These are phyloP conservation scores for Glossophaga mutica DNA, from an alignment of 2,797 vertebrate genomes.

Conservation along the genomic window DNA sequence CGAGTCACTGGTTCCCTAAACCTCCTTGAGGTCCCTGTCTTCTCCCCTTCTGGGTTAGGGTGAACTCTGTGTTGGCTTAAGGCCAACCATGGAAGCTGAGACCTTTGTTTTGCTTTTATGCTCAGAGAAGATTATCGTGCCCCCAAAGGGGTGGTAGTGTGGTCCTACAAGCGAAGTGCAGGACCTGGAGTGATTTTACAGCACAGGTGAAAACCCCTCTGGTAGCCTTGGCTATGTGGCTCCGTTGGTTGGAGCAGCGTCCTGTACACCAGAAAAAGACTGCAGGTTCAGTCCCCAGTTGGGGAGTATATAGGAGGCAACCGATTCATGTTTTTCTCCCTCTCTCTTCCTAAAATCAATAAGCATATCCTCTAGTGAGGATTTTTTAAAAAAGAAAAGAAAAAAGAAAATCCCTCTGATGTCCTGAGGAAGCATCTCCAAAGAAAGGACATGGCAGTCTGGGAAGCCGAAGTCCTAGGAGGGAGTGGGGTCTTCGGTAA, in stretches of 20 bases:
- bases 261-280: not conserved
- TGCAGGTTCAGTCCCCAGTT: not conserved
- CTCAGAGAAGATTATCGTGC: not conserved
- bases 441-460: not conserved
- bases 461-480: not conserved
- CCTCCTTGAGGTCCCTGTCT: not conserved
- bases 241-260: not conserved
- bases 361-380: not conserved
- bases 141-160: not conserved
- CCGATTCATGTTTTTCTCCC: not conserved
- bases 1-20: not conserved
- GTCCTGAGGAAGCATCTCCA: not conserved
- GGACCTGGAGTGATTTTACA: not conserved
- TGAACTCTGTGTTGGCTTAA: rapidly evolving
- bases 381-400: not conserved
- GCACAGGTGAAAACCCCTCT: not conserved
- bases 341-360: not conserved
- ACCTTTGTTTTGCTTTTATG: not conserved
- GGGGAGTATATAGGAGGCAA: not conserved
- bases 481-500: not conserved
- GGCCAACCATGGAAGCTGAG: not conserved
- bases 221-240: not conserved
- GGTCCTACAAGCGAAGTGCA: not conserved
- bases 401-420: not conserved
- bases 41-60: not conserved